Conservation (phyloP, 2,113 vertebrate genomes). For the Choloepus hoffmanni region DNA sequence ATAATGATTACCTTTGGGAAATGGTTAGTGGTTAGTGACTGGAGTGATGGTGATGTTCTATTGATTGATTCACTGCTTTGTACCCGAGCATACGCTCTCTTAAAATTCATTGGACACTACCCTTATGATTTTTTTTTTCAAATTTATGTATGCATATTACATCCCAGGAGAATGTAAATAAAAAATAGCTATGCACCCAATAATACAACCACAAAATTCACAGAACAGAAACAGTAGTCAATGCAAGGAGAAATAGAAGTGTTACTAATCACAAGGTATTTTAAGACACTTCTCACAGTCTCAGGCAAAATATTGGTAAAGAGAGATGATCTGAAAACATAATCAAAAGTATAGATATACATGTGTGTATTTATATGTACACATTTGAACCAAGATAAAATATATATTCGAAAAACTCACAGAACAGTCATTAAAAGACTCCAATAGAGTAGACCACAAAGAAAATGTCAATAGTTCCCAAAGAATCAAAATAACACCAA, state of each 20-base stretch:
- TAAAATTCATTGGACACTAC: not conserved
- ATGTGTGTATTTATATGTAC: not conserved
- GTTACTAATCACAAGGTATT: not conserved
- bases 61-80: not conserved
- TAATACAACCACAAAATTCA: not conserved
- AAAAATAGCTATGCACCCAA: not conserved
- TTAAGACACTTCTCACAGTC: not conserved
- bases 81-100: not conserved
- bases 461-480: not conserved
- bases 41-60: not conserved
- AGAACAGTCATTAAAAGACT: not conserved
- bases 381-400: not conserved
- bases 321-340: not conserved
- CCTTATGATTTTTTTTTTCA: not conserved
- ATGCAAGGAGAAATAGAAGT: not conserved
- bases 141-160: not conserved
- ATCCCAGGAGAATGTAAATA: not conserved
- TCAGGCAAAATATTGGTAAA: not conserved
- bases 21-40: not conserved
- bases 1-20: not conserved
- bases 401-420: not conserved
- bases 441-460: not conserved
- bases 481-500: not conserved
- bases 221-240: not conserved
- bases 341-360: not conserved